Conservation (phyloP, 2,797 vertebrate species). For the Phrynocephalus guinanensis region DNA sequence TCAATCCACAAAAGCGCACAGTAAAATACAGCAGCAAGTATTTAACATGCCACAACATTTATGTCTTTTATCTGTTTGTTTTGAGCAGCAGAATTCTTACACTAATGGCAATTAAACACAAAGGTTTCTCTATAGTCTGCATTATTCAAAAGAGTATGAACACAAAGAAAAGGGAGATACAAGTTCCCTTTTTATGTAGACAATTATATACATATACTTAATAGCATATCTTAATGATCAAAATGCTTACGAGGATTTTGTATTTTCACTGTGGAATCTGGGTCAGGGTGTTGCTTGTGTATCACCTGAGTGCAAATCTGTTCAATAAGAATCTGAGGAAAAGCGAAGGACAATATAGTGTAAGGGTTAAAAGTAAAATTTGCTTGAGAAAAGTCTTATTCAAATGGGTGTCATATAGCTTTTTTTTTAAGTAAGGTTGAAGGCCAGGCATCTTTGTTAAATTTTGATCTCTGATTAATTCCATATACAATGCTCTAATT, state of each 20-base stretch:
- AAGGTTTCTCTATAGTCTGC: slow-evolving; percentile 78
- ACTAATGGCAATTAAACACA: slow-evolving; percentile 81
- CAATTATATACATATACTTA: not conserved
- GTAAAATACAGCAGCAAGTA: too few relatives aligned
- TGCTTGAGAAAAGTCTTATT: slow-evolving; percentile 6
- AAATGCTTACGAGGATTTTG: slow-evolving; percentile 95
- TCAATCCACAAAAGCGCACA: too few relatives aligned
- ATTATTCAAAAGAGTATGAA: slow-evolving; percentile 77
- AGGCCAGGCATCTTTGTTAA: not conserved
- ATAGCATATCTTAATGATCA: not conserved
- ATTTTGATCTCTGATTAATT: not conserved
- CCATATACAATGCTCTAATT: not conserved
- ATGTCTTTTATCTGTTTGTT: not conserved
- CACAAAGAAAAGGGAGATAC: slow-evolving; percentile 10
- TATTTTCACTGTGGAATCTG: slow-evolving; percentile 96
- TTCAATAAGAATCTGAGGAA: slow-evolving; percentile 92
- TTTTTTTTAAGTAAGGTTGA: not conserved
- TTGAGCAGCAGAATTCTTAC: slow-evolving; percentile 58
- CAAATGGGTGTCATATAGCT: not conserved
- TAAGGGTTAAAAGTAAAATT: slow-evolving; percentile 42
- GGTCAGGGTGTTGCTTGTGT: slow-evolving; percentile 98
- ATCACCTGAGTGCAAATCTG: slow-evolving; percentile 98
- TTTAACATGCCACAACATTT: too few relatives aligned
- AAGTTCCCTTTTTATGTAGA: not conserved
- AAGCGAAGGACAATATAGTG: slow-evolving; percentile 45